phyloP scores from a whole-genome alignment of 1,140 invertebrate species.

The Tetramorium alpestre region DNA sequence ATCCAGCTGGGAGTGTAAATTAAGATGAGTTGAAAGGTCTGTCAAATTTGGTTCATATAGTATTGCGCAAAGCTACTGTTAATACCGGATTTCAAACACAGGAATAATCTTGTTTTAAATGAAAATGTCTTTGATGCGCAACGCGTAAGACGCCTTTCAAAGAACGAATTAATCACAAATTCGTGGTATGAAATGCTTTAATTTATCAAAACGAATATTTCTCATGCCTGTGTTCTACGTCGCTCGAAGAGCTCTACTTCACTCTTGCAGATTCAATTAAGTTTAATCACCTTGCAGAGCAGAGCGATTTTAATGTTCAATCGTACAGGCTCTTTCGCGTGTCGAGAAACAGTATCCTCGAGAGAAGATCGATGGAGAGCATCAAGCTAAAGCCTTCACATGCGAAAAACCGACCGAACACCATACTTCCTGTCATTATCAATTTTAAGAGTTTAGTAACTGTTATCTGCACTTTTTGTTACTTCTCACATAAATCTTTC shows the following conservation, averaged over 20 bases:
- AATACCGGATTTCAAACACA: conserved; percentile 19
- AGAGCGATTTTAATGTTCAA: conserved; percentile 32
- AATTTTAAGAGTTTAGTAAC: conserved; percentile 8
- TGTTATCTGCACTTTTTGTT: neutral
- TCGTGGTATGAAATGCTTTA: conserved; percentile 29
- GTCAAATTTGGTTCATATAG: neutral
- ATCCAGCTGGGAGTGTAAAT: neutral
- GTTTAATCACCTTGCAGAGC: conserved; percentile 13
- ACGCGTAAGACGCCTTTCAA: neutral
- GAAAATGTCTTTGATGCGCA: neutral
- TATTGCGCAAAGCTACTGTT: neutral
- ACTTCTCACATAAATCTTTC: conserved; percentile 1
- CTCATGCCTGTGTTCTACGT: neutral
- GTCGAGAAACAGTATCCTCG: neutral
- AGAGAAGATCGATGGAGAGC: conserved; percentile 1
- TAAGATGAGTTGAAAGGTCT: conserved; percentile 27
- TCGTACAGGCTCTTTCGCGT: neutral
- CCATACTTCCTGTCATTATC: conserved; percentile 31
- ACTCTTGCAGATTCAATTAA: conserved; percentile 24
- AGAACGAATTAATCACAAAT: conserved; percentile 34
- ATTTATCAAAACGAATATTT: conserved; percentile 28
- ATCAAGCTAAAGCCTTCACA: neutral
- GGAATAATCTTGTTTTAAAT: conserved; percentile 16
- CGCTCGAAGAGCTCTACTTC: neutral
- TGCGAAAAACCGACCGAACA: conserved; percentile 25